Conservation (phyloP, 2,113 vertebrate species). For the Terrapene triunguis region DNA sequence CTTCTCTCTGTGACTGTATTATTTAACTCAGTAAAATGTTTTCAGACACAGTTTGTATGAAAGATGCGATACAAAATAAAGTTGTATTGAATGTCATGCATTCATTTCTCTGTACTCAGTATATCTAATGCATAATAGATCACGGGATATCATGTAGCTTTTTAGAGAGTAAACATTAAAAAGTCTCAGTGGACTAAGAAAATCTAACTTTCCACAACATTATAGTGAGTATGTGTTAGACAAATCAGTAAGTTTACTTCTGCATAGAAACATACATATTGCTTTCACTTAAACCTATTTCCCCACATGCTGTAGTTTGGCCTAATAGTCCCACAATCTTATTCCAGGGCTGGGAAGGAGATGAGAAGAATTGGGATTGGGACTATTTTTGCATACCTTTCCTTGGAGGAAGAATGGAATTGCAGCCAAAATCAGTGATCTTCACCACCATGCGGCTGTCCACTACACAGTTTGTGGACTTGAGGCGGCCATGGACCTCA, state of each 20-base stretch:
- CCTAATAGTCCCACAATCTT: neutral
- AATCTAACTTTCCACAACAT: neutral
- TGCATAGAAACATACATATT: neutral
- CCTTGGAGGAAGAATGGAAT: slow-evolving; percentile 88
- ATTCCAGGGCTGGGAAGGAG: neutral
- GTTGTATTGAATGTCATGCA: neutral
- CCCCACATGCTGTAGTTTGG: neutral
- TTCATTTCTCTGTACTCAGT: neutral
- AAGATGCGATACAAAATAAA: slow-evolving; percentile 8
- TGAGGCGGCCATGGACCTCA: slow-evolving; percentile 92
- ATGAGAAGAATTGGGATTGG: neutral
- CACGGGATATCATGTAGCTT: neutral
- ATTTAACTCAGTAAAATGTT: neutral
- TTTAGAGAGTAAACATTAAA: neutral
- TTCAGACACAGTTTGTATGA: neutral
- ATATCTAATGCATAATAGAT: neutral
- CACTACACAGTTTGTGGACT: slow-evolving; percentile 97
- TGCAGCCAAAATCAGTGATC: slow-evolving; percentile 97
- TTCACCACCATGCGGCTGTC: slow-evolving; percentile 99
- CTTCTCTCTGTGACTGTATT: neutral
- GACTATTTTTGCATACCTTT: slow-evolving; percentile 82
- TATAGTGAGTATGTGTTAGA: neutral
- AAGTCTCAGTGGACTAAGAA: neutral
- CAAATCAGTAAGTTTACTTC: neutral
- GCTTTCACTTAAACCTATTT: neutral